Conservation (phyloP, 2,888 invertebrate genomes). For the Macaria liturata region DNA sequence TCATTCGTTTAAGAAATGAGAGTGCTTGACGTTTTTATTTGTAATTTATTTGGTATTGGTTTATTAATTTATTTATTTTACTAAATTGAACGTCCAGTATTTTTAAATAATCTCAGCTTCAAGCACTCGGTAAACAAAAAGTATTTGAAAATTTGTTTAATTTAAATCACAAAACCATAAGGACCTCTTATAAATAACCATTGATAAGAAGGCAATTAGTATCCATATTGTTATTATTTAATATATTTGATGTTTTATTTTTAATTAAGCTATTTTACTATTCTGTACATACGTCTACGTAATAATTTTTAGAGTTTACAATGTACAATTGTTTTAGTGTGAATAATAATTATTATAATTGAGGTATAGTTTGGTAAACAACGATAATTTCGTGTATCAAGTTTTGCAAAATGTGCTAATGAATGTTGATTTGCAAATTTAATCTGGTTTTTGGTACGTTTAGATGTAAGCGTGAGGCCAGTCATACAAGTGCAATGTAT, state of each 20-base stretch:
- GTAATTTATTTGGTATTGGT: conserved; percentile 31
- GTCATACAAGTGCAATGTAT: conserved; percentile 83
- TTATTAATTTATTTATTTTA: conserved; percentile 33
- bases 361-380: conserved; percentile 72
- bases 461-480: conserved; percentile 74
- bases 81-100: conserved; percentile 42
- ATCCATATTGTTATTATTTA: conserved; percentile 83
- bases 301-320: conserved; percentile 76
- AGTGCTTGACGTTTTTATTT: conserved; percentile 54
- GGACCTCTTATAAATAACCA: conserved; percentile 84
- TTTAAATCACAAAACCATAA: conserved; percentile 81
- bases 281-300: conserved; percentile 77
- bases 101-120: conserved; percentile 39
- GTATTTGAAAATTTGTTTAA: conserved; percentile 49
- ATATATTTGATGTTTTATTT: conserved; percentile 84
- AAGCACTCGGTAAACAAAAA: conserved; percentile 55
- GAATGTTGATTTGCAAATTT: conserved; percentile 66
- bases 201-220: conserved; percentile 83
- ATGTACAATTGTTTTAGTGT: conserved; percentile 83
- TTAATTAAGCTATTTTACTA: conserved; percentile 77
- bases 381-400: conserved; percentile 62
- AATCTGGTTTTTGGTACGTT: conserved; percentile 52
- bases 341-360: conserved; percentile 74
- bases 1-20: conserved; percentile 44
- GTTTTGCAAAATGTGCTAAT: conserved; percentile 60